Evolutionary conservation across 1,140 invertebrate genomes (phyloP).

Genomic region (Cepaea nemoralis): DNA sequence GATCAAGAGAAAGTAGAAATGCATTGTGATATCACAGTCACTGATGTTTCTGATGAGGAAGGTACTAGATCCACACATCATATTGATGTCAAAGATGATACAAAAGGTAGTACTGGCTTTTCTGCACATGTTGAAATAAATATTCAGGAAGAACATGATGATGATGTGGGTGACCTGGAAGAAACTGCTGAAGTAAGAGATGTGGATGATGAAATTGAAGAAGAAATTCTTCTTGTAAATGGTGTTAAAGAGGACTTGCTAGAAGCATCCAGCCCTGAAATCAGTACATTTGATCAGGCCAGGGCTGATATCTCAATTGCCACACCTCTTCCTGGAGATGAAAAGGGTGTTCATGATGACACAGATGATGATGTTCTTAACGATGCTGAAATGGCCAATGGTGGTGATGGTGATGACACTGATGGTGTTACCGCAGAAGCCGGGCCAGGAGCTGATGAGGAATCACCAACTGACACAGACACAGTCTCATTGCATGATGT

Average conservation of each 20-base stretch:
- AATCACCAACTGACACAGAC: neutral
- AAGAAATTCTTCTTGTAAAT: slow-evolving; percentile 24
- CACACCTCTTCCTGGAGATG: neutral
- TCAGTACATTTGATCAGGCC: neutral
- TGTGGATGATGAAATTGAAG: slow-evolving; percentile 31
- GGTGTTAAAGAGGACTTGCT: slow-evolving; percentile 14
- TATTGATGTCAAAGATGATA: neutral
- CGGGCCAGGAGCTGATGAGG: neutral
- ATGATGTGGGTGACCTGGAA: slow-evolving; percentile 18
- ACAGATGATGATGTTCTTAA: slow-evolving; percentile 27
- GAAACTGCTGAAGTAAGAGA: slow-evolving; percentile 5
- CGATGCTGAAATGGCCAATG: slow-evolving; percentile 28
- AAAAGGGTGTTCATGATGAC: slow-evolving; percentile 3
- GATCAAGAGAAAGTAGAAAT: neutral
- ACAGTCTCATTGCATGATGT: neutral
- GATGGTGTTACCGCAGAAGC: neutral
- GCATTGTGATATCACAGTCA: neutral
- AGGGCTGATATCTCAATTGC: slow-evolving; percentile 6
- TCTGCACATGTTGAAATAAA: neutral
- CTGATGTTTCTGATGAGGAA: neutral
- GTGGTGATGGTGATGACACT: slow-evolving; percentile 6
- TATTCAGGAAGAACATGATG: slow-evolving; percentile 13
- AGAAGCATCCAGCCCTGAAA: slow-evolving; percentile 26
- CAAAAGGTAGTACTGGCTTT: neutral
- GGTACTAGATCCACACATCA: neutral